phyloP scores from a whole-genome alignment of 2,797 vertebrate species.

The Fratercula arctica region DNA sequence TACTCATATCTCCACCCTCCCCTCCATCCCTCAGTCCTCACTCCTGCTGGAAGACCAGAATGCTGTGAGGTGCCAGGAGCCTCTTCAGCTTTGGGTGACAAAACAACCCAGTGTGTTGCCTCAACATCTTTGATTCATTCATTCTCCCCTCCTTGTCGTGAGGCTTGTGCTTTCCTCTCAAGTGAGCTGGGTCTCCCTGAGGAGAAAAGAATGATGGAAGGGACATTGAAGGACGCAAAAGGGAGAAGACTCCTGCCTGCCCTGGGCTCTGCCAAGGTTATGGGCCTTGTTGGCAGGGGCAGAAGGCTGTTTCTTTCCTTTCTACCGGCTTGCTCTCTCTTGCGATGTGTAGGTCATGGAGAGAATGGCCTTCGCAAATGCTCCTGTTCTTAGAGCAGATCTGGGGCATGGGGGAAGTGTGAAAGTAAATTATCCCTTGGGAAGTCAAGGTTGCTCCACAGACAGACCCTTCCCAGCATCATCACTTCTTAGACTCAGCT shows the following conservation, averaged over 20 bases:
- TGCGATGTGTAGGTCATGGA: background rate
- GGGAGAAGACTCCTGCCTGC: background rate
- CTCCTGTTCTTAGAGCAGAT: background rate
- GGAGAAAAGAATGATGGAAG: background rate
- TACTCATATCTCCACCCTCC: accelerated
- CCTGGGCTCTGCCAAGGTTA: accelerated
- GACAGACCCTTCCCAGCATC: background rate
- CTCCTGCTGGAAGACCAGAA: background rate
- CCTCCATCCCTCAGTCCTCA: background rate
- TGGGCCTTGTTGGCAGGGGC: background rate
- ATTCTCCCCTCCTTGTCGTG: background rate
- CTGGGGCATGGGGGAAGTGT: background rate
- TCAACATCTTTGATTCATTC: background rate
- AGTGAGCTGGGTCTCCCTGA: background rate
- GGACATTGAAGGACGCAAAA: background rate
- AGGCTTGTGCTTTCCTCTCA: background rate
- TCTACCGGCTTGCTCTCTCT: background rate
- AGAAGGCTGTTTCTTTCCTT: background rate
- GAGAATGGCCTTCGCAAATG: background rate
- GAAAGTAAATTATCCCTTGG: background rate
- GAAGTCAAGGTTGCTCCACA: background rate
- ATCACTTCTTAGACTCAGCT: background rate
- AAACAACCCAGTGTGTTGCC: background rate
- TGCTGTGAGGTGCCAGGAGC: background rate
- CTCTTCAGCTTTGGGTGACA: background rate